phyloP scores from a whole-genome alignment of 2,797 vertebrate species.

The Lophotriccus pileatus region DNA sequence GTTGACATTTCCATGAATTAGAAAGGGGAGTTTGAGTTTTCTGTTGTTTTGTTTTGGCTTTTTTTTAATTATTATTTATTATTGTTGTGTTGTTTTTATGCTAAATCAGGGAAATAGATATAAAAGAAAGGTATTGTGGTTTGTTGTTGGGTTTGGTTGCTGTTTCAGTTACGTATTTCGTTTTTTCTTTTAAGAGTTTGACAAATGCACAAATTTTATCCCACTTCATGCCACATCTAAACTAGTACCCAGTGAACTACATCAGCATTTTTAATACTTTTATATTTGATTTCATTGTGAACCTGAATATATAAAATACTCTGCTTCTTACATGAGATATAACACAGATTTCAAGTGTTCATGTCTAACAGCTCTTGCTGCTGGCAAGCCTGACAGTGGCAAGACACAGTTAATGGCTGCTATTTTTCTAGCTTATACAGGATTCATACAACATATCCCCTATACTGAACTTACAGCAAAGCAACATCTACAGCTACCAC shows the following conservation, averaged over 20 bases:
- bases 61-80: neutral
- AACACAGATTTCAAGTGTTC: neutral
- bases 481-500: neutral
- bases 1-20: neutral
- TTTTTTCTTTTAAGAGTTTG: neutral
- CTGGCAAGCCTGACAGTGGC: neutral
- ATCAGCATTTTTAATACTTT: neutral
- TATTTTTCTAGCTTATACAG: neutral
- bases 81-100: neutral
- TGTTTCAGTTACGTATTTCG: too few relatives aligned
- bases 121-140: neutral
- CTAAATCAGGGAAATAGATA: neutral
- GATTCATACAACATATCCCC: neutral
- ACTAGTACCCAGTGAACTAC: neutral
- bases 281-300: neutral
- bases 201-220: neutral
- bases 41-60: neutral
- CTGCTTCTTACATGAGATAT: neutral
- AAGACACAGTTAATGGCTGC: neutral
- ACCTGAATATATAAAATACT: neutral
- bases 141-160: neutral
- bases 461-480: neutral
- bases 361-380: neutral
- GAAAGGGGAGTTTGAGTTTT: neutral
- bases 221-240: neutral